These are phyloP conservation scores for Propithecus coquereli DNA, from an alignment of 2,113 vertebrate species.

Conservation along the genomic window DNA sequence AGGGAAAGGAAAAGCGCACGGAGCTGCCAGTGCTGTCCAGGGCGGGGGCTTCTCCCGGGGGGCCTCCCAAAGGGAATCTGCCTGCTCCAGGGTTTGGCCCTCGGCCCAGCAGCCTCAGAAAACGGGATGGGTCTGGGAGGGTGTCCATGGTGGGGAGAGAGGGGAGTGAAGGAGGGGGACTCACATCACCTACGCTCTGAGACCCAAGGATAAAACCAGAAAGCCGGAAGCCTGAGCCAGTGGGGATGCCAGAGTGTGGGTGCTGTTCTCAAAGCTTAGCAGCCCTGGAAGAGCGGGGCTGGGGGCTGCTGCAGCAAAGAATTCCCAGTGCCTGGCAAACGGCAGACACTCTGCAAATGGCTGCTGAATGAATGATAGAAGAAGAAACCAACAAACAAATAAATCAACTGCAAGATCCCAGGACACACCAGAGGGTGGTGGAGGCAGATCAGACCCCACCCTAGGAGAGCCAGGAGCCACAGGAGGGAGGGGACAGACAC, in stretches of 20 bases:
- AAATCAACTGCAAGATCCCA: not conserved
- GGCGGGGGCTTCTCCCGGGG: not conserved
- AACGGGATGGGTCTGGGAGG: not conserved
- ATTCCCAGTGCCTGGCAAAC: not conserved
- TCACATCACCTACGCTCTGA: not conserved
- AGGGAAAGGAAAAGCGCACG: not conserved
- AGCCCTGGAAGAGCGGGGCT: not conserved
- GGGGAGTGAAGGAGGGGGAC: too few relatives aligned
- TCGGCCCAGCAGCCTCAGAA: not conserved
- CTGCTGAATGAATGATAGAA: not conserved
- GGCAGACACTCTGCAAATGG: not conserved
- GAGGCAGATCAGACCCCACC: not conserved
- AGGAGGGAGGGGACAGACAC: not conserved
- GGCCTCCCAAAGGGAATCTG: not conserved
- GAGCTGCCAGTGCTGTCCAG: not conserved
- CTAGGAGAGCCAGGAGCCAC: not conserved
- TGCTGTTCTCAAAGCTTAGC: not conserved
- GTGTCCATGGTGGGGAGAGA: not conserved
- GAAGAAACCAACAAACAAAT: not conserved
- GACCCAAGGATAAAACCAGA: not conserved
- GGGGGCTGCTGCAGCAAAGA: not conserved
- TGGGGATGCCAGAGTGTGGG: not conserved
- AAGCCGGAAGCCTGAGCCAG: not conserved
- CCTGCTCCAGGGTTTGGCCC: not conserved
- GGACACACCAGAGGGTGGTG: not conserved